phyloP scores from a whole-genome alignment of 2,888 invertebrate species.

The Epirrhoe tristata region DNA sequence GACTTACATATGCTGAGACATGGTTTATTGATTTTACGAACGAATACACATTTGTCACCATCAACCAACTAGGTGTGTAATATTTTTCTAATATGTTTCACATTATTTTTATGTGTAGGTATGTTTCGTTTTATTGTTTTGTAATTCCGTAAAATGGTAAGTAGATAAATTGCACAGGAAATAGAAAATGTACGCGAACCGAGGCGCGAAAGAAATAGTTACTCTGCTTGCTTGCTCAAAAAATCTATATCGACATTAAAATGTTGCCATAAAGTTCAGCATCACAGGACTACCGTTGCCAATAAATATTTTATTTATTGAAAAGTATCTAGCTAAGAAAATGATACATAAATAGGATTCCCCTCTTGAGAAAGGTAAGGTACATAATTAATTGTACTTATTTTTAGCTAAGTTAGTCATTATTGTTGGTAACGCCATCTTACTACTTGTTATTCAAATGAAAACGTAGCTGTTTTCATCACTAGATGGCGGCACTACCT shows the following conservation, averaged over 20 bases:
- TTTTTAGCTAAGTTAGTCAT: too few species aligned
- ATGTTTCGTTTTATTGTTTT: not conserved
- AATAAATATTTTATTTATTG: not conserved
- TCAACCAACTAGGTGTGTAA: not conserved
- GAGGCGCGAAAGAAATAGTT: slow-evolving; percentile 71
- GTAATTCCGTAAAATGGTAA: slow-evolving; percentile 25
- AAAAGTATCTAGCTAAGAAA: not conserved
- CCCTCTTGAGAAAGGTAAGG: too few species aligned
- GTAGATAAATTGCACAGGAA: slow-evolving; percentile 39
- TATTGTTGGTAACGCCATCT: too few species aligned
- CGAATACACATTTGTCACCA: slow-evolving; percentile 28
- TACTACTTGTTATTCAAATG: too few species aligned
- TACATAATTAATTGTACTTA: too few species aligned
- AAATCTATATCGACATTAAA: slow-evolving; percentile 63
- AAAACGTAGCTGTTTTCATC: too few species aligned
- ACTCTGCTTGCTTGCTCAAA: slow-evolving; percentile 50
- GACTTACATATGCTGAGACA: slow-evolving; percentile 50
- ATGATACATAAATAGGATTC: too few species aligned
- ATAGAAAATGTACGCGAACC: slow-evolving; percentile 28
- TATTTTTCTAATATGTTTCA: slow-evolving; percentile 23
- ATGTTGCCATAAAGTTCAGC: not conserved
- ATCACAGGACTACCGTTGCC: too few species aligned
- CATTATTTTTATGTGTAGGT: slow-evolving; percentile 26
- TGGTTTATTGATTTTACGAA: slow-evolving; percentile 39
- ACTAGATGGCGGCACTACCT: too few species aligned